Conservation (phyloP, 2,797 vertebrate species). For the Streptopelia turtur region DNA sequence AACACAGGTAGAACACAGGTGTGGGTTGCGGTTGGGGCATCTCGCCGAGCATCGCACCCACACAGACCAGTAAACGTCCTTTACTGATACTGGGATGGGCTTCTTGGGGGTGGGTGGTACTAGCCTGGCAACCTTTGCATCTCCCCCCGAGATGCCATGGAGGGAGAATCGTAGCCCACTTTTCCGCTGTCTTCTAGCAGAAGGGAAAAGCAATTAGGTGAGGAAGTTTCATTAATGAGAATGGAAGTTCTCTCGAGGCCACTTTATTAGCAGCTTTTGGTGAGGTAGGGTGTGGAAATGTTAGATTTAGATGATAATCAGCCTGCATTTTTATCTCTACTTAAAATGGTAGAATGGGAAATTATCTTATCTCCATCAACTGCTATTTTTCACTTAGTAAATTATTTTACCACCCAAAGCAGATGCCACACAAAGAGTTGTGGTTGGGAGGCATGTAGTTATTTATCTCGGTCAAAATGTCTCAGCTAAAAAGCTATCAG, state of each 20-base stretch:
- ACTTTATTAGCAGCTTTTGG: not conserved
- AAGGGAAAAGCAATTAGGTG: not conserved
- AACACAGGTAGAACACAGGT: accelerated
- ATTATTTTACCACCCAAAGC: slow-evolving; percentile 35
- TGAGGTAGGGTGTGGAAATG: not conserved
- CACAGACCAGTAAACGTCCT: accelerated
- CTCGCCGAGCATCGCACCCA: accelerated
- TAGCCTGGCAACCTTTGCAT: not conserved
- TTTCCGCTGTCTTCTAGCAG: not conserved
- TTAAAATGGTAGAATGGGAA: not conserved
- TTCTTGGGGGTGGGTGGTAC: not conserved
- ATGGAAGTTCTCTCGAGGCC: not conserved
- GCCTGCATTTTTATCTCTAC: not conserved
- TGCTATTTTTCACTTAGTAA: not conserved
- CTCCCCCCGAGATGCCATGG: not conserved
- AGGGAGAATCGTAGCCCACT: not conserved
- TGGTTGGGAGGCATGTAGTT: slow-evolving; percentile 8
- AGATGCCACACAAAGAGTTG: slow-evolving; percentile 16
- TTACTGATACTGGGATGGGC: accelerated
- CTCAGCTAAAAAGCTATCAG: slow-evolving; percentile 13
- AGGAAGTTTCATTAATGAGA: not conserved
- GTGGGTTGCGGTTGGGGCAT: no score
- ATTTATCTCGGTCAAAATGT: not conserved
- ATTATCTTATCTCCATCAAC: slow-evolving; percentile 32
- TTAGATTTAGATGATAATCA: slow-evolving; percentile 10